Base-by-base conservation (phyloP, 2,888 invertebrate genomes). In the Masnerella sp. region DNA sequence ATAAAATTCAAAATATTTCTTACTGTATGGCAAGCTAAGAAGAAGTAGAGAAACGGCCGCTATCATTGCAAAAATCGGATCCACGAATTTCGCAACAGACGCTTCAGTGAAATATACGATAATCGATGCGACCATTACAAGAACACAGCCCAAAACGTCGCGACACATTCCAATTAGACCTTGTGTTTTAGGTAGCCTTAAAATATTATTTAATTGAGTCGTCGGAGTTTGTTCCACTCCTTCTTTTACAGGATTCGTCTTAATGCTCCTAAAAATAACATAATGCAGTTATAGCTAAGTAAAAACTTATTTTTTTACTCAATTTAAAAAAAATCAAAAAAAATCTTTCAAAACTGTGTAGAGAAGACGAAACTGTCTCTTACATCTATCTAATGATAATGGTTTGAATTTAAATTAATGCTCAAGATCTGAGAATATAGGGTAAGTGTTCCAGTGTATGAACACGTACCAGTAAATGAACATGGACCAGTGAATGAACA, bases 11-110 rank as follows among this genome's bases (percentile, higher is more conserved):
- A 14, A 11, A 52, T 2, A 36, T 36, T 15, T 15, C 15, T 38
- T 38, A 15, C 25, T 30, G 42, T 4, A 22, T 25, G 95, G 94
- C 87, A 93, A 95, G 82, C 95, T 96, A 43, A 95, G 89, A 9
- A 91, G 87, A 76, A 95, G 91, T 32, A 96, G 89, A 0, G 92
- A 86, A 2, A 92, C 85, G 38, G 95, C 93, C 0, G 95, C 94
- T 65, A 93, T 87, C 36, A 96, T 92, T 0, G 96, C 93, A 22
- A 95, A 88, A 1, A 92, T 88, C 0, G 96, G 96, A 88, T 94
- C 94, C 18, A 93, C 88, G 77, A 89, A 92, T 85, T 95, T 95
- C 0, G 93, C 93, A 62, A 93, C 89, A 51, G 91, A 85, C 45
- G 89, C 87, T 58, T 90, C 88, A 20, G 90, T 90, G 76, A 91